Base-by-base conservation (phyloP, 1,140 invertebrate species). In the Aporrectodea caliginosa region DNA sequence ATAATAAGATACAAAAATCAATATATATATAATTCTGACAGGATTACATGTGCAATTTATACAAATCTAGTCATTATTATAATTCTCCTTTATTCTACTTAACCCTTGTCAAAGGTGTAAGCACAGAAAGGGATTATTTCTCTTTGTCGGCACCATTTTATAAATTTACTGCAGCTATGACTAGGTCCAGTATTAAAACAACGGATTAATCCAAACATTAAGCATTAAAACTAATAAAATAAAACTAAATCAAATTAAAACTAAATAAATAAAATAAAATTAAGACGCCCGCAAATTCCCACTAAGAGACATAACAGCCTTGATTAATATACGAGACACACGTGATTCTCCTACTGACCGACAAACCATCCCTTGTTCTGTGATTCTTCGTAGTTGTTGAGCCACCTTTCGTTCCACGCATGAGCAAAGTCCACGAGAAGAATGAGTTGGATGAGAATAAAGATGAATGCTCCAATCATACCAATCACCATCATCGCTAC, bases 371-470 rank as follows among this genome's bases (percentile, higher is more conserved):
- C 92, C 85, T 93, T 93, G 0, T 94, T 95, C 87, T 97, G 93
- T 0, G 93, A 93, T 35, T 98, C 94, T 89, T 98, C 95, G 88
- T 94, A 97, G 85, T 94, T 94, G 33, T 90, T 92, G 75, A 98
- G 94, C 97, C 97, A 99, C 78, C 89, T 91, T 88, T 98, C 95
- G 71, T 97, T 97, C 93, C 97, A 95, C 16, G 92, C 91, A 89
- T 99, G 96, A 29, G 97, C 97, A 91, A 99, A 99, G 87, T 99
- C 97, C 85, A 99, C 93, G 81, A 99, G 95, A 14, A 99, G 91
- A 78, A 99, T 93, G 35, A 99, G 90, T 88, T 99, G 98, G 77
- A 99, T 96, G 31, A 99, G 88, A 82, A 99, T 98, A 88, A 98
- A 99, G 22, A 95, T 89, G 85, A 99, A 95, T 0, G 94, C 98